Evolutionary conservation across 1,140 invertebrate species (phyloP).

Genomic region (Diachasma alloeum): DNA sequence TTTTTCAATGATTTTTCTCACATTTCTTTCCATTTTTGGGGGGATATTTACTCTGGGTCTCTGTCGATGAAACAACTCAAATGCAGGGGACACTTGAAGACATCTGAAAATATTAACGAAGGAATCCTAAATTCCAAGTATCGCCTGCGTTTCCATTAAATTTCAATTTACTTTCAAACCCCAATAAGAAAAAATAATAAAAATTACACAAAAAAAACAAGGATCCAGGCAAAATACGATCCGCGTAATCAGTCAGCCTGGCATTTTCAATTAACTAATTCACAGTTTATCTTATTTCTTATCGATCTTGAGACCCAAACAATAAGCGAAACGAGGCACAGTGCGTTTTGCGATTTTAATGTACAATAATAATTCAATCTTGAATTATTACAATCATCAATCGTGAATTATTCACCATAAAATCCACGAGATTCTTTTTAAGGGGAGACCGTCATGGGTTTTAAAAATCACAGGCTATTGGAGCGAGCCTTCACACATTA

Average conservation of each 20-base stretch:
- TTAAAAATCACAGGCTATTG: no score
- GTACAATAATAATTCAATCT: slow-evolving; percentile 4
- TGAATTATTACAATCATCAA: neutral
- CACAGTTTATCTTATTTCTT: slow-evolving; percentile 4
- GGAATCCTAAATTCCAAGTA: neutral
- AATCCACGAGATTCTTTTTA: neutral
- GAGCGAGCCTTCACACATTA: no score
- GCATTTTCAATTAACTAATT: neutral
- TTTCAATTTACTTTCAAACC: neutral
- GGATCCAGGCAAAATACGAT: neutral
- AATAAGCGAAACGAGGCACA: slow-evolving; percentile 33
- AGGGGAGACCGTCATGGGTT: no score
- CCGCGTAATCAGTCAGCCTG: neutral
- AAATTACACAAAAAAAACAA: neutral
- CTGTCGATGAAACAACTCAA: slow-evolving; percentile 16
- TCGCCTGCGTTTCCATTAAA: neutral
- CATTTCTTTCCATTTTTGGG: neutral
- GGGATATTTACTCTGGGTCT: slow-evolving; percentile 15
- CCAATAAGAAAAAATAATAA: neutral
- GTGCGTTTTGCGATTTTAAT: slow-evolving; percentile 34
- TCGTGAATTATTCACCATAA: neutral
- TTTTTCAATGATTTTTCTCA: neutral
- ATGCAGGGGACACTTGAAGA: slow-evolving; percentile 3
- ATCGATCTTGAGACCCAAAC: slow-evolving; percentile 27
- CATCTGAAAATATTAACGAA: neutral